Evolutionary conservation across 2,797 vertebrate genomes (phyloP), one percentile per base, ranked within the genome.

Genomic region (Rallus crepitans): DNA sequence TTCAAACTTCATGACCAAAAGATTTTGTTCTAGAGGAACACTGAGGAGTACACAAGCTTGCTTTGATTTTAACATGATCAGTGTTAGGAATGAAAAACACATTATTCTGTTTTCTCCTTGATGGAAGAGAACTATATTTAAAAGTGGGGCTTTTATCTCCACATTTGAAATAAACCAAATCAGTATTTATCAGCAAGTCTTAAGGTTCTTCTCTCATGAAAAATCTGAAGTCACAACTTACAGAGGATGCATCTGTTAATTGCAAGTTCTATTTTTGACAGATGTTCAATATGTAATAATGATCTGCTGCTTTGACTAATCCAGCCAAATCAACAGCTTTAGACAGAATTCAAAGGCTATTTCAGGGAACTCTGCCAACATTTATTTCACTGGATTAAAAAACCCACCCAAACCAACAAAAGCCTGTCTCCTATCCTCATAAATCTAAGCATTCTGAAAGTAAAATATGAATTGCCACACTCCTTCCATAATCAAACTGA

Each of bases 231-330:
- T 57, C 81, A 87, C 93, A 95, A 91, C 61, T 95, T 94, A 85
- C 68, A 85, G 72, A 94, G 20, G 82, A 94, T 90, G 96, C 93
- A 95, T 97, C 96, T 96, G 97, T 93, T 98, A 97, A 98, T 97
- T 98, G 96, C 95, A 94, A 97, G 94, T 97, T 96, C 95, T 97
- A 95, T 97, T 98, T 98, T 52, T 98, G 98, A 98, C 98, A 98
- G 98, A 97, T 98, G 97, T 98, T 98, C 94, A 14, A 98, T 98
- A 96, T 82, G 93, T 97, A 97, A 97, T 97, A 98, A 98, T 97
- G 97, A 98, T 97, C 96, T 95, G 80, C 94, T 96, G 81, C 96
- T 97, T 97, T 97, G 95, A 97, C 95, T 97, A 97, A 97, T 97
- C 96, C 97, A 97, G 97, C 95, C 97, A 98, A 98, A 97, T 97